Percentiles rank a stretch among this genome's conserved stretches.
Conservation (phyloP, 2,888 invertebrate species). For the Polydrusus cervinus region DNA sequence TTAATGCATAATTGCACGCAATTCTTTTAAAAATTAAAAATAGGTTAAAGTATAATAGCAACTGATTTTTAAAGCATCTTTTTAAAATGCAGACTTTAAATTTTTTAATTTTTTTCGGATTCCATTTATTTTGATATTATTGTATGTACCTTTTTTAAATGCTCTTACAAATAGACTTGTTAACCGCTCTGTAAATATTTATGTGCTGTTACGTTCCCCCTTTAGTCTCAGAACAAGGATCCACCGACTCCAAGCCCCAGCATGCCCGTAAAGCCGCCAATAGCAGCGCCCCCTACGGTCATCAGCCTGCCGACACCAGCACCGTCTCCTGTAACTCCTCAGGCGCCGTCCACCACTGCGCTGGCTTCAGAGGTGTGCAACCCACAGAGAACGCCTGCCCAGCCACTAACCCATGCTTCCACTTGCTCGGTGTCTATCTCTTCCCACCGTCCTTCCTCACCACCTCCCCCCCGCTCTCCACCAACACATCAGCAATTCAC, state of each 20-base stretch:
- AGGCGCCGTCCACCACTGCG: conserved; percentile 64
- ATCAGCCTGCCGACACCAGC: conserved; percentile 57
- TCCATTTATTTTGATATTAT: no score
- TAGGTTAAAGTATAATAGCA: no score
- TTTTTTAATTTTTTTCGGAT: no score
- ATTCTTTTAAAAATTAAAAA: no score
- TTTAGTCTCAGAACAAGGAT: conserved; percentile 76
- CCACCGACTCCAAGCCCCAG: conserved; percentile 62
- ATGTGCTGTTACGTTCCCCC: conserved; percentile 59
- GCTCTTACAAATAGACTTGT: conserved; percentile 16
- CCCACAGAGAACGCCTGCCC: conserved; percentile 65
- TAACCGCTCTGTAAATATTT: conserved; percentile 52
- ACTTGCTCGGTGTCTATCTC: conserved; percentile 67
- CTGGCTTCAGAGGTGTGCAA: conserved; percentile 71
- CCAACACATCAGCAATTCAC: conserved; percentile 70
- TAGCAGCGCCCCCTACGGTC: conserved; percentile 58
- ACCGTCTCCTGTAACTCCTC: conserved; percentile 59
- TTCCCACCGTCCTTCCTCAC: conserved; percentile 61
- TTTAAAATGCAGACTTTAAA: no score
- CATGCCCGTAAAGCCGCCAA: conserved; percentile 58
- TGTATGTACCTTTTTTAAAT: neutral
- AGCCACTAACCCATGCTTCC: conserved; percentile 63
- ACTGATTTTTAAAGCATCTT: no score
- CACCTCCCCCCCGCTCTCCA: conserved; percentile 67
- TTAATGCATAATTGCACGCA: no score